A percentile compares a stretch with the other conserved stretches of the same genome.
Conservation (phyloP, 2,888 invertebrate genomes). For the Halictus quadricinctus region DNA sequence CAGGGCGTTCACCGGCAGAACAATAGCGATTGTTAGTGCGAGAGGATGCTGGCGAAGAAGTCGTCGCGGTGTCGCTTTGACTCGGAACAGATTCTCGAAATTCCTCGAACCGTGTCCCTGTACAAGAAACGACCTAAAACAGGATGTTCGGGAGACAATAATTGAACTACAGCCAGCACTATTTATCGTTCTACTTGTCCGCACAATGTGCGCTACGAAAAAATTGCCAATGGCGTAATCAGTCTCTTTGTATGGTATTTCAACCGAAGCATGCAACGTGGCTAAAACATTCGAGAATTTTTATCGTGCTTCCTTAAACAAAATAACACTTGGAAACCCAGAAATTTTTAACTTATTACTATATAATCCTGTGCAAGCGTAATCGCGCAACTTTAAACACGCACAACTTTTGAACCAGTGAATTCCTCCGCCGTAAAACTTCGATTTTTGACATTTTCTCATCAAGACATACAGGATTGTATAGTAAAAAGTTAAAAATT, state of each 20-base stretch:
- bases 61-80: constrained; percentile 29
- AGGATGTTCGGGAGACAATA: background rate
- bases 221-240: background rate
- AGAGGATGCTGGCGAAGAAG: constrained; percentile 29
- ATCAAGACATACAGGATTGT: too few relatives aligned
- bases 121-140: background rate
- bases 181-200: background rate
- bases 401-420: too few relatives aligned
- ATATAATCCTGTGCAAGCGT: too few relatives aligned
- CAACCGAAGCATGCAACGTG: background rate
- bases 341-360: too few relatives aligned
- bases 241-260: background rate
- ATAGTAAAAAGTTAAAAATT: too few relatives aligned
- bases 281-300: background rate
- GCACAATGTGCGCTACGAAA: background rate
- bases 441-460: too few relatives aligned
- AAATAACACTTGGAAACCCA: background rate
- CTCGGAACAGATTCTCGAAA: constrained; percentile 32
- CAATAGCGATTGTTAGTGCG: constrained; percentile 69
- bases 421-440: too few relatives aligned
- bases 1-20: constrained; percentile 39
- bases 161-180: background rate
- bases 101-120: constrained; percentile 33
- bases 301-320: background rate
- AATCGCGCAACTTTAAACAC: too few relatives aligned